These are phyloP conservation scores for Cataglyphis albicans DNA, from an alignment of 2,888 invertebrate genomes.

Conservation along the genomic window DNA sequence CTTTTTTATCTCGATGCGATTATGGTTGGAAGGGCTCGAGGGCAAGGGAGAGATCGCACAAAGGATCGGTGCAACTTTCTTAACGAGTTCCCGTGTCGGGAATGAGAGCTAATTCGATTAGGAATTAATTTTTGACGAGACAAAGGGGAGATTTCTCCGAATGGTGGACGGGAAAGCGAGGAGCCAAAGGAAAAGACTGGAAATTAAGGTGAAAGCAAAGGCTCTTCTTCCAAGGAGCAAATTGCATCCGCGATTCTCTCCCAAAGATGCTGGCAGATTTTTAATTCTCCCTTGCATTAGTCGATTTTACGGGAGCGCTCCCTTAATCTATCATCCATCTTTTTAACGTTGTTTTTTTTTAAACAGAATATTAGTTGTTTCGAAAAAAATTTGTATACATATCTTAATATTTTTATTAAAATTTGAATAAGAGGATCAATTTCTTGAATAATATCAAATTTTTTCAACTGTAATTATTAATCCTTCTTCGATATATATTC, in stretches of 20 bases:
- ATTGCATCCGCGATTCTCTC: conserved; percentile 57
- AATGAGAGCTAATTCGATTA: conserved; percentile 66
- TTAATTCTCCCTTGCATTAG: background rate
- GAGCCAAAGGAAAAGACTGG: background rate
- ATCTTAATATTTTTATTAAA: background rate
- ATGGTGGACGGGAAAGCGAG: conserved; percentile 24
- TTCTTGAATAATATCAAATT: background rate
- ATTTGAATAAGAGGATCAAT: background rate
- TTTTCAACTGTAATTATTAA: background rate
- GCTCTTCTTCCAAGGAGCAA: conserved; percentile 10
- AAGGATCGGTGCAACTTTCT: conserved; percentile 62
- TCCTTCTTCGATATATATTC: background rate
- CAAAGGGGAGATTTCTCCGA: conserved; percentile 44
- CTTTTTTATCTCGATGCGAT: conserved; percentile 49
- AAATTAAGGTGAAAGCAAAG: conserved; percentile 40
- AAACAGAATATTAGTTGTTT: background rate
- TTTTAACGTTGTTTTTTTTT: background rate
- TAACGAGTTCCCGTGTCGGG: conserved; percentile 62
- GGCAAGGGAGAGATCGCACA: background rate
- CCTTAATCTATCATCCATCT: background rate
- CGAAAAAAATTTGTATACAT: background rate
- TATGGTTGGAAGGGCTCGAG: background rate
- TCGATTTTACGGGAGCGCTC: background rate
- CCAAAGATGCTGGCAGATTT: background rate
- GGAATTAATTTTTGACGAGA: conserved; percentile 67